Conservation (phyloP, 2,888 invertebrate species). For the Corbicula japonica region DNA sequence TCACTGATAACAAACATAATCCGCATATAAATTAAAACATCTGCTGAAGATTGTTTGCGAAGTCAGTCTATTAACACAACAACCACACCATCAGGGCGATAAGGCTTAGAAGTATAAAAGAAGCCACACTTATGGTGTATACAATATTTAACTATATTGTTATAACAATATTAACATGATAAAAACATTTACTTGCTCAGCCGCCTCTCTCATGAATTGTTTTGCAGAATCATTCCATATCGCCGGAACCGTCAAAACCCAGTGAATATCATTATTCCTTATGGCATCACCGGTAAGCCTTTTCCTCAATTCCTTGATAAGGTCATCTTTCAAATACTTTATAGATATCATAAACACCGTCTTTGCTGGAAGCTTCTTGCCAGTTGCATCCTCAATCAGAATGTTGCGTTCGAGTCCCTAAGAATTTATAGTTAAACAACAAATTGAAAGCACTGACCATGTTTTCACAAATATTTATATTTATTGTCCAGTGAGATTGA, state of each 20-base stretch:
- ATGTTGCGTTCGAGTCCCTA: not conserved
- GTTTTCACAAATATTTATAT: too few species aligned
- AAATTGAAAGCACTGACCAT: too few species aligned
- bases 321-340: not conserved
- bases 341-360: not conserved
- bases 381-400: not conserved
- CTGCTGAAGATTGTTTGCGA: too few species aligned
- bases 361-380: not conserved
- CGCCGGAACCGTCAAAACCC: not conserved
- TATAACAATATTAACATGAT: too few species aligned
- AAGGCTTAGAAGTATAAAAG: too few species aligned
- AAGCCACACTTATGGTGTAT: not conserved
- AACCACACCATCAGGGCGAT: too few species aligned
- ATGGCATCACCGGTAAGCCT: not conserved
- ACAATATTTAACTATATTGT: too few species aligned
- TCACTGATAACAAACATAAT: too few species aligned
- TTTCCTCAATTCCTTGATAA: not conserved
- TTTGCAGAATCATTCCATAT: constrained; percentile 11
- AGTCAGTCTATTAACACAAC: too few species aligned
- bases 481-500: too few species aligned
- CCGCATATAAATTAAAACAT: too few species aligned
- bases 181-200: not conserved
- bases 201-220: constrained; percentile 3
- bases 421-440: too few species aligned
- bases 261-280: not conserved